Base-by-base conservation (phyloP, 2,113 vertebrate genomes). In the Merops nubicus region DNA sequence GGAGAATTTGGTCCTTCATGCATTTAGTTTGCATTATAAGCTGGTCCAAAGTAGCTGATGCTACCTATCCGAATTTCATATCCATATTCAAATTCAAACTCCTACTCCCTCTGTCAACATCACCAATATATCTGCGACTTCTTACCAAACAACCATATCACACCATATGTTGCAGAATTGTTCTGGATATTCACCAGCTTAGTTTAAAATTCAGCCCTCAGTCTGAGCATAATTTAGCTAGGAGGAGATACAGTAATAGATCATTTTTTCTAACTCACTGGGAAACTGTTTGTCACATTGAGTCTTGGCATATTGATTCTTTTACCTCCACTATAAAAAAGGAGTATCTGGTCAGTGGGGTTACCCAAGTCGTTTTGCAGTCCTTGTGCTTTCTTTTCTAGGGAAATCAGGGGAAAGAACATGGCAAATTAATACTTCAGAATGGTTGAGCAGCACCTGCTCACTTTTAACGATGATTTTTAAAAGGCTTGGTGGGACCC, bases 191-290 rank as follows among this genome's bases (percentile, higher is more conserved):
- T 78, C 51, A 88, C 23, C 50, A 59, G 26, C n/a, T 72, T 25
- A 53, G 45, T 69, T 88, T 93, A 78, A 86, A 91, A 85, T 88
- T 85, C 68, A 92, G n/a, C 34, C 42, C 76, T 91, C 48, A 14
- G 42, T 9, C 63, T 76, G 57, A 77, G 23, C n/a, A 34, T 62
- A n/a, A 22, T 48, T 68, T 83, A 88, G 31, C 25, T 29, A 42
- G 40, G 59, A 91, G 20, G 29, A 82, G 51, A 67, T 50, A 28
- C 0, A 62, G 6, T 31, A 53, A 18, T 4, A 45, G 50, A 34
- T 67, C 5, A 11, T 40, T 64, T 56, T 69, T 63, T 50, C 29
- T 45, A 7, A 42, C 40, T 63, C 14, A 40, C 48, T 74, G 29
- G n/a, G 29, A 83, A 70, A 22, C 42, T 50, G 5, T 85, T 84